Conservation (phyloP, 2,113 vertebrate genomes). For the Cynoglossus semilaevis region DNA sequence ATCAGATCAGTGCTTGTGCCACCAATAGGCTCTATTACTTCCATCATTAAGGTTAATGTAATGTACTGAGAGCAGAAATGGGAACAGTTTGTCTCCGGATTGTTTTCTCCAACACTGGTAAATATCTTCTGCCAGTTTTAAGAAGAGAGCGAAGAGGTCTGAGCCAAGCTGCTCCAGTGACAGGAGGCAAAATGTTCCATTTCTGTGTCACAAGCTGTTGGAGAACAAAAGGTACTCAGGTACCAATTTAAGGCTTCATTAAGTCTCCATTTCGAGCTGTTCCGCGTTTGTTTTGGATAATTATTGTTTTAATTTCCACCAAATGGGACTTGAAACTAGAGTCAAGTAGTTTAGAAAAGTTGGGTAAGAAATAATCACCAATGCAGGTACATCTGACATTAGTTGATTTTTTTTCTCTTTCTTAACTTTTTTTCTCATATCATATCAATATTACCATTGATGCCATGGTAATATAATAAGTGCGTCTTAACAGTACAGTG, state of each 20-base stretch:
- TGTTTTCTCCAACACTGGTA: slow-evolving; percentile 26
- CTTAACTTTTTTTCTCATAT: no score
- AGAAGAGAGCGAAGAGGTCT: slow-evolving; percentile 5
- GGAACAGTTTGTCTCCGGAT: slow-evolving; percentile 23
- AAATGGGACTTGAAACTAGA: not conserved
- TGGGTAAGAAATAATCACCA: not conserved
- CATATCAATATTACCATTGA: no score
- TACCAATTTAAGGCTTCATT: slow-evolving; percentile 12
- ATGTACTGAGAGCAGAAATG: slow-evolving; percentile 31
- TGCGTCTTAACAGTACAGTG: no score
- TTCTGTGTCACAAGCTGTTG: slow-evolving; percentile 17
- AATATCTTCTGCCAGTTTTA: slow-evolving; percentile 21
- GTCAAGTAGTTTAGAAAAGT: not conserved
- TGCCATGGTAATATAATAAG: no score
- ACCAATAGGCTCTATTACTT: slow-evolving; percentile 18
- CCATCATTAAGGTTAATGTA: slow-evolving; percentile 45
- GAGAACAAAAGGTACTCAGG: not conserved
- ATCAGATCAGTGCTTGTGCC: slow-evolving; percentile 38
- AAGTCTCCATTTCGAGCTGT: not conserved
- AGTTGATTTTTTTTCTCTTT: no score
- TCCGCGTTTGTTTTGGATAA: not conserved
- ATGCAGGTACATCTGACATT: no score
- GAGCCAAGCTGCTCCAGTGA: not conserved
- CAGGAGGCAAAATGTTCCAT: slow-evolving; percentile 25
- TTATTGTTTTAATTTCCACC: not conserved